Base-by-base conservation (phyloP, 2,113 vertebrate species). In the Tachysurus vachellii region DNA sequence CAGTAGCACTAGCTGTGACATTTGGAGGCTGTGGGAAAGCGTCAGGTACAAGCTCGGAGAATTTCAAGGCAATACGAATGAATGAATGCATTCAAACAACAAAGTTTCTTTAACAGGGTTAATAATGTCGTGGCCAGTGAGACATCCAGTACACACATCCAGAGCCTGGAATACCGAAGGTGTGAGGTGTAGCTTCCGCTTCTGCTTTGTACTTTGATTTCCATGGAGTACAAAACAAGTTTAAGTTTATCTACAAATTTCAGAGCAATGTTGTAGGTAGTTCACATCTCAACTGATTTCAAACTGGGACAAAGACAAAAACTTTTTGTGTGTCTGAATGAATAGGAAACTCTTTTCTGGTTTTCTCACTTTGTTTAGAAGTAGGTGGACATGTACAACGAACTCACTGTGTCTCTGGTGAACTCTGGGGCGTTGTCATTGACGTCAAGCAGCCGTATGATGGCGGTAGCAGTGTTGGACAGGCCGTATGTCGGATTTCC, bases 361-460 rank as follows among this genome's bases (percentile, higher is more conserved):
- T 4, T 21, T 80, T 44, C 19, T 23, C 11, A 13, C 26, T 47
- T 53, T 70, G 53, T 84, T 62, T 47, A 76, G 47, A 61, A 10
- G 54, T 66, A 62, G 19, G 21, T 80, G 71, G 61, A 13, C 26
- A n/a, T 61, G 36, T 44, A 59, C 47, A 47, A 47, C 56, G 47
- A 66, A 94, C 97, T 94, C 93, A 99, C 98, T 11, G 96, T 97
- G 93, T 98, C 96, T 68, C 97, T 95, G n/a, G 96, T 99, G 91
- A 99, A 99, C 92, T 99, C 97, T 0, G 98, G 98, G 82, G 97
- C 95, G 85, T 99, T 99, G 95, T 99, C 98, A 80, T 99, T 99
- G 95, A 99, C 95, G 88, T 99, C 98, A 77, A 96, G 98, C 93
- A 99, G 96, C 17, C 95, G 95, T 93, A 99, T 98, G 93, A 99